These are phyloP conservation scores for Heterotilapia buettikoferi DNA, from an alignment of 2,113 vertebrate species.

Conservation along the genomic window DNA sequence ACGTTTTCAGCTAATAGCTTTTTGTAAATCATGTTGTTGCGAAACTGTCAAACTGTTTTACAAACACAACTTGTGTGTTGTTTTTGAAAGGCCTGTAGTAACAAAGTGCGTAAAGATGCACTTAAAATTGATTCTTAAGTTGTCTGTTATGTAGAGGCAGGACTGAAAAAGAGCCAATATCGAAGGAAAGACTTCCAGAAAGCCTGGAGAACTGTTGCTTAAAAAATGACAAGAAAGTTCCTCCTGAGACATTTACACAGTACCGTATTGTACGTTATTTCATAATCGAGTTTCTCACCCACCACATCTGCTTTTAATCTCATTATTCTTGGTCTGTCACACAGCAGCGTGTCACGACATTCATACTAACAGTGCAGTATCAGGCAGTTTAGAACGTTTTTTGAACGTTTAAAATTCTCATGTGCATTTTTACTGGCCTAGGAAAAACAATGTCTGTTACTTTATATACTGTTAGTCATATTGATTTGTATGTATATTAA, in stretches of 20 bases:
- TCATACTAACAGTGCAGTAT: neutral
- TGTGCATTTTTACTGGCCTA: neutral
- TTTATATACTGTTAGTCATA: neutral
- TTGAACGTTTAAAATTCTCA: neutral
- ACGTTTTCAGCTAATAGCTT: neutral
- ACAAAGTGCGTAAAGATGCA: fast-evolving
- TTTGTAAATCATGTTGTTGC: neutral
- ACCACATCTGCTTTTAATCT: neutral
- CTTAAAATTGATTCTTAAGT: neutral
- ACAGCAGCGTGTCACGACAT: neutral
- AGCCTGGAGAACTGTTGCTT: neutral
- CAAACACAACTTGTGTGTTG: neutral
- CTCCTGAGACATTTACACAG: neutral
- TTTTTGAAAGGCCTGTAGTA: neutral
- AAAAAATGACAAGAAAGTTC: neutral
- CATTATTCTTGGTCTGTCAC: neutral
- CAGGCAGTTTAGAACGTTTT: neutral
- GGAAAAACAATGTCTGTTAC: neutral
- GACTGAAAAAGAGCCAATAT: fast-evolving
- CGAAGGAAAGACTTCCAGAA: neutral
- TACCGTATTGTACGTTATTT: neutral
- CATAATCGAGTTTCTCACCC: neutral
- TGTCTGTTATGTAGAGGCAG: neutral
- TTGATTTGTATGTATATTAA: neutral
- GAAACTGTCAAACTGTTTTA: neutral